Base-by-base conservation (phyloP, 2,888 invertebrate species). In the Platycheirus albimanus region DNA sequence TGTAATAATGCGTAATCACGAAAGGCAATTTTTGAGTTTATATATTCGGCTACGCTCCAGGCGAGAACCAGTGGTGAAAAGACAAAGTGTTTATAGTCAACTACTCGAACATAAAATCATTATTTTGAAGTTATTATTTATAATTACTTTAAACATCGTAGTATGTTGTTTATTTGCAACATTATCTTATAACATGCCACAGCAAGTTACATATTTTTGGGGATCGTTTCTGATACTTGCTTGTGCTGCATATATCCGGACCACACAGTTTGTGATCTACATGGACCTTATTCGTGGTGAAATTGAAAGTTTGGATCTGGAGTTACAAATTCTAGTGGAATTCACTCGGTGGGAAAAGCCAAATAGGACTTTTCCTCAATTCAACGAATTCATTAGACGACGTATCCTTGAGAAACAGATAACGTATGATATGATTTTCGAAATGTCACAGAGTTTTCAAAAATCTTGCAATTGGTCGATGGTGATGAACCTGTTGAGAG, bases 211-310 rank as follows among this genome's bases (percentile, higher is more conserved):
- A 24, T n/a, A 41, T 24, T 89, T 88, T 64, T 88, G 87, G 88
- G 1, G 11, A n/a, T 79, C 86, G 47, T 89, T 87, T 19, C 77
- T 86, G 63, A 88, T 89, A 0, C 86, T 87, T 11, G 7, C 84
- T 4, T 79, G 85, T 1, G 86, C 88, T 17, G 41, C 87, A n/a
- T 85, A 88, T 0, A n/a, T 58, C 8, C 54, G 70, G 2, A 88
- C 87, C 41, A 76, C 86, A 30, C 88, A 89, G 67, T 87, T 88
- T 51, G 75, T 89, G 2, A 83, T 90, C 13, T 86, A 90, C 38
- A 41, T 89, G 77, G 87, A 58, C 15, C 15, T 90, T 10, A 64
- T 89, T 52, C 87, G 87, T 0, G 84, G 86, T 52, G 88, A 89
- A 20, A 47, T 89, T 64, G 56, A 79, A 2, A 85, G 85, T 19